Evolutionary conservation across 2,797 vertebrate species (phyloP).

Genomic region (Alosa sapidissima): DNA sequence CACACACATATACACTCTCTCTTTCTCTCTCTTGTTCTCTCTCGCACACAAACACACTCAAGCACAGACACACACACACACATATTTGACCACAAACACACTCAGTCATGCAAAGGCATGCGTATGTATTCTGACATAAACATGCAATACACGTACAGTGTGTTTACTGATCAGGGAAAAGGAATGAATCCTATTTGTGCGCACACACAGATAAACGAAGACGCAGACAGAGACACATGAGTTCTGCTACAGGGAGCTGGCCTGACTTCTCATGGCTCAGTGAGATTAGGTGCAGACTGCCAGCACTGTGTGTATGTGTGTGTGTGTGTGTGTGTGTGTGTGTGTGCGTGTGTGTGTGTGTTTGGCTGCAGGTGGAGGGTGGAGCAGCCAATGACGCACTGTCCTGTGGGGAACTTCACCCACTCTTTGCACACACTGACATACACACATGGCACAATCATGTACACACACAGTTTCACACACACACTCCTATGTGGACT

Average conservation of each 20-base stretch:
- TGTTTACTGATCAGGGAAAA: too few species aligned
- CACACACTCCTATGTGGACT: not conserved
- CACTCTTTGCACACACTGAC: not conserved
- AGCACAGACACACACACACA: not conserved
- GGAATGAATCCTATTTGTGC: too few species aligned
- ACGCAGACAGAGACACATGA: not conserved
- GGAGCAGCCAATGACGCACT: not conserved
- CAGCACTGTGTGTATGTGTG: slow-evolving; percentile 1
- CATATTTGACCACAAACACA: not conserved
- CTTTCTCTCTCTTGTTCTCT: not conserved
- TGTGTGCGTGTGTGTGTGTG: not conserved
- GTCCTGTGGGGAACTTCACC: slow-evolving; percentile 13
- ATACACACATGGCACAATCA: not conserved
- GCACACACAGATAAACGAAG: too few species aligned
- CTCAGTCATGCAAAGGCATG: too few species aligned
- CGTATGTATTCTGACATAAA: too few species aligned
- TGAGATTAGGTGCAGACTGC: not conserved
- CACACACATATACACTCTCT: not conserved
- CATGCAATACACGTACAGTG: too few species aligned
- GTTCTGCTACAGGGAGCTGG: slow-evolving; percentile 1
- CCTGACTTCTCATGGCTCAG: not conserved
- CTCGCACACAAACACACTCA: not conserved
- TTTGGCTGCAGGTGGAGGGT: not conserved
- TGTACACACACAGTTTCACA: not conserved
- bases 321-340: not conserved